Conservation (phyloP, 2,888 invertebrate genomes). For the Phorcus lineatus region DNA sequence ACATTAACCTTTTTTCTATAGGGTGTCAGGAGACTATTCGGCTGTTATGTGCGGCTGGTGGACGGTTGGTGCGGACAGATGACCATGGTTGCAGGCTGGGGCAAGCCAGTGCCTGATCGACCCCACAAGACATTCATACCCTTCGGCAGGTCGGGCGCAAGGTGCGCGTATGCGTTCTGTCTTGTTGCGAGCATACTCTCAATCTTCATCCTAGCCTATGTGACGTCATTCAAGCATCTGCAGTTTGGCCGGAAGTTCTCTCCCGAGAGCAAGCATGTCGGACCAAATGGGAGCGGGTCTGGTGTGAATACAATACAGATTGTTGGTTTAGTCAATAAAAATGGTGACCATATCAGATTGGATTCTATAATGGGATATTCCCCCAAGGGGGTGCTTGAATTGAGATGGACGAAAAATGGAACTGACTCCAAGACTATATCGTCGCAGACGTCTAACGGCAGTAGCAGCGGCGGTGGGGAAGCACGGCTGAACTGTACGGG, state of each 20-base stretch:
- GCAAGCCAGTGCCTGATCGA: not conserved
- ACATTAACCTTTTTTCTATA: not conserved
- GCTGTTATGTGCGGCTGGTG: not conserved
- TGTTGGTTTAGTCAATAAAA: not conserved
- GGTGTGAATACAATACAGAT: not conserved
- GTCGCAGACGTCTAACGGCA: not conserved
- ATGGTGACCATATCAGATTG: not conserved
- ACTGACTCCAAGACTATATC: not conserved
- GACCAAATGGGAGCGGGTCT: not conserved
- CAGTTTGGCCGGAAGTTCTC: not conserved
- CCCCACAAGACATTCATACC: not conserved
- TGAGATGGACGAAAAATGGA: not conserved
- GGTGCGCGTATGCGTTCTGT: not conserved
- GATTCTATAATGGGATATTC: not conserved
- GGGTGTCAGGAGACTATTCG: not conserved
- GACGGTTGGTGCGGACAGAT: not conserved
- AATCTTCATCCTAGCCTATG: not conserved
- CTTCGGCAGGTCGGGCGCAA: not conserved
- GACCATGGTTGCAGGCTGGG: not conserved
- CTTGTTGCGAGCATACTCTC: not conserved
- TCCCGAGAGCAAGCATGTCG: not conserved
- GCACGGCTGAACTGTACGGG: not conserved
- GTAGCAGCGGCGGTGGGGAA: not conserved
- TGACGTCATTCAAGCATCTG: conserved; percentile 9
- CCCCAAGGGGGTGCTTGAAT: not conserved